Conservation (phyloP, 2,113 vertebrate genomes). For the Ammospiza caudacuta region DNA sequence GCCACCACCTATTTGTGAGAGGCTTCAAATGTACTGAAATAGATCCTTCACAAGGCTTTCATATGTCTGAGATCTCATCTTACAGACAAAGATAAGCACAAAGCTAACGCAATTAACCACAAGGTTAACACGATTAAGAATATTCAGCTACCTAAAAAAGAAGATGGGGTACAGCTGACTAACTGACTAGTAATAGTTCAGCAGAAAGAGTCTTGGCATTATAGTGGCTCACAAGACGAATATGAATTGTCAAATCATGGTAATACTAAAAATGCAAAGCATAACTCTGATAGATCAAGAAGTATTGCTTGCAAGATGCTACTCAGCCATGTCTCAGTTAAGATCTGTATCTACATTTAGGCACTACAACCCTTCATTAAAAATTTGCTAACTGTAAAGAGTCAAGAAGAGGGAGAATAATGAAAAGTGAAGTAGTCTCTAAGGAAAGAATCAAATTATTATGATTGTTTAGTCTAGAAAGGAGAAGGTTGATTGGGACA, state of each 20-base stretch:
- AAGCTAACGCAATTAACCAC: not conserved
- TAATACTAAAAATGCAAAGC: not conserved
- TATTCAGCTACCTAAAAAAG: not conserved
- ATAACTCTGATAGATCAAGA: not conserved
- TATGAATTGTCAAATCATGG: not conserved
- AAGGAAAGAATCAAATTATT: not conserved
- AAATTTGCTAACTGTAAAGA: not conserved
- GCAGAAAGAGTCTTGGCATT: not conserved
- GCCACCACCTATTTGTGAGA: not conserved
- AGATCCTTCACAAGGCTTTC: not conserved
- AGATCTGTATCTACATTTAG: not conserved
- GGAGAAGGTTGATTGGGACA: not conserved
- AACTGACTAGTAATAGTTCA: not conserved
- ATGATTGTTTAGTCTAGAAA: constrained; percentile 6
- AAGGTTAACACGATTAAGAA: not conserved
- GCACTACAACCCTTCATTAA: not conserved
- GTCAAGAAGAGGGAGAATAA: not conserved
- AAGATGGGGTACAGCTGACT: not conserved
- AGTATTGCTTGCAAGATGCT: not conserved
- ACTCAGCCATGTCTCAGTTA: not conserved
- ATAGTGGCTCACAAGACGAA: not conserved
- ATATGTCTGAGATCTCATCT: not conserved
- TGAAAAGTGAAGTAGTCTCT: not conserved
- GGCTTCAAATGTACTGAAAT: not conserved
- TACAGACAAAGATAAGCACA: not conserved